Percentiles rank a stretch among this genome's conserved stretches.
phyloP scores from a whole-genome alignment of 2,888 invertebrate species.

The Tridacna crocea region DNA sequence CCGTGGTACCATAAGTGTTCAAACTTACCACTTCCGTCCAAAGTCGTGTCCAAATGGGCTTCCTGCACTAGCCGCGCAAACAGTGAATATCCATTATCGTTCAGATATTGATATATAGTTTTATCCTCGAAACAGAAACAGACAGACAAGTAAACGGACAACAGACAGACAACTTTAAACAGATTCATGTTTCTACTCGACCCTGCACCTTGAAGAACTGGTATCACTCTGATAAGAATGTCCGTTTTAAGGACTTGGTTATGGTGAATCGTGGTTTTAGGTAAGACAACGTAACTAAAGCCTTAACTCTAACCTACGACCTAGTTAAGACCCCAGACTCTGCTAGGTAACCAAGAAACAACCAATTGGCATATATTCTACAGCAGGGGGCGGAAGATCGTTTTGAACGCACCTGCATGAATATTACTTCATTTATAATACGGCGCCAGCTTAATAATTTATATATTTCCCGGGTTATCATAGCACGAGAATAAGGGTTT shows the following conservation, averaged over 20 bases:
- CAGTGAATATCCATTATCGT: constrained; percentile 30
- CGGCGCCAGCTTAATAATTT: no score
- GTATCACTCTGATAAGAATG: not conserved
- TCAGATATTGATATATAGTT: constrained; percentile 50
- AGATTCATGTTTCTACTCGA: constrained; percentile 10
- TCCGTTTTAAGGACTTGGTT: not conserved
- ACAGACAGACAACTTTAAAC: not conserved
- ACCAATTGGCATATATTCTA: no score
- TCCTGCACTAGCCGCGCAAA: not conserved
- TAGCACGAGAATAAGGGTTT: no score
- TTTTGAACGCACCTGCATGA: no score
- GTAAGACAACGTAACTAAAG: not conserved
- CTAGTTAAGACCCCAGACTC: no score
- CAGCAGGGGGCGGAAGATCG: no score
- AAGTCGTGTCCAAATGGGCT: not conserved
- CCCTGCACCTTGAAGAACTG: not conserved
- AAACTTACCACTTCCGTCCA: constrained; percentile 14
- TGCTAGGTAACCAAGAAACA: no score
- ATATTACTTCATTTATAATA: no score
- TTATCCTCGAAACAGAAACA: constrained; percentile 44
- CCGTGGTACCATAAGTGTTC: no score
- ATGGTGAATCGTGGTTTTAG: not conserved
- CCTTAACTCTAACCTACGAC: no score
- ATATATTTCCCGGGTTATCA: no score
- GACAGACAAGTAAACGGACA: constrained; percentile 3